Evolutionary conservation across 1,140 invertebrate species (phyloP).

Genomic region (Hylaeus volcanicus): DNA sequence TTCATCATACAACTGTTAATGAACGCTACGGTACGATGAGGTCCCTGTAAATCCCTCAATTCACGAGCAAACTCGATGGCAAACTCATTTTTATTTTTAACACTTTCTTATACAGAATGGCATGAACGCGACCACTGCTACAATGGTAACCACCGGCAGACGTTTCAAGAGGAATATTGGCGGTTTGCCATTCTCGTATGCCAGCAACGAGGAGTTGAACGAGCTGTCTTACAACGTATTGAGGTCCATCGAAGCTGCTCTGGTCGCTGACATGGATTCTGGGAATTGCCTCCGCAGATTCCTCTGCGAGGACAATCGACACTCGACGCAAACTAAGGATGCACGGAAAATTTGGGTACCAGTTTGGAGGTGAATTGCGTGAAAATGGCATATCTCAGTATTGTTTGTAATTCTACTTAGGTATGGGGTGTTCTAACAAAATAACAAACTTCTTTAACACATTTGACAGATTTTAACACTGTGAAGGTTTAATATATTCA

Average conservation of each 20-base stretch:
- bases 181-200: conserved; percentile 58
- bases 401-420: background rate
- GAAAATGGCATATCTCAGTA: too few relatives aligned
- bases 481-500: too few relatives aligned
- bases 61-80: too few relatives aligned
- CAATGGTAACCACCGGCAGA: conserved; percentile 54
- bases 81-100: conserved; percentile 7
- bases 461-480: too few relatives aligned
- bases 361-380: conserved; percentile 83
- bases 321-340: conserved; percentile 79
- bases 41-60: too few relatives aligned
- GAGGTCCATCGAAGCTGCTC: conserved; percentile 81
- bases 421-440: background rate
- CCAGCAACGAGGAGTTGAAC: conserved; percentile 76
- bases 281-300: conserved; percentile 83
- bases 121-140: conserved; percentile 54
- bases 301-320: conserved; percentile 85
- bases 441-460: too few relatives aligned
- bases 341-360: conserved; percentile 84
- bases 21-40: conserved; percentile 73
- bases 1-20: conserved; percentile 88
- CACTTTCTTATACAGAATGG: conserved; percentile 27
- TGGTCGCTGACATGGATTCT: conserved; percentile 77
- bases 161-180: conserved; percentile 66
- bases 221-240: conserved; percentile 82